Evolutionary conservation across 1,140 invertebrate genomes (phyloP).

Genomic region (Helicoverpa zea): DNA sequence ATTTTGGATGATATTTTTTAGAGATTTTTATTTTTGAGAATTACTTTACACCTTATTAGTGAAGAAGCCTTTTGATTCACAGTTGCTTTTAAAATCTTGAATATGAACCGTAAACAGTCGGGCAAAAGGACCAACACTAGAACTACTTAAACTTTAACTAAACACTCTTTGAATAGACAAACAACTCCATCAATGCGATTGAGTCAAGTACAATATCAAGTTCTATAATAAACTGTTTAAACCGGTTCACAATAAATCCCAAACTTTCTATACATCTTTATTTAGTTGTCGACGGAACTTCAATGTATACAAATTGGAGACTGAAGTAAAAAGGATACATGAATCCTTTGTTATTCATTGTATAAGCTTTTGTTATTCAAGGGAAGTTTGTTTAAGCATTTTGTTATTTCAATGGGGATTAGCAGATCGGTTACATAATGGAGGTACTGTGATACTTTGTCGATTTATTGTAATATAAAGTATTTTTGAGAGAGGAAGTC

Average conservation of each 20-base stretch:
- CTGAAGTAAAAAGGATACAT: slow-evolving; percentile 9
- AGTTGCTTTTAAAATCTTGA: not conserved
- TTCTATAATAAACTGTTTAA: slow-evolving; percentile 26
- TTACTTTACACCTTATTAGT: no score
- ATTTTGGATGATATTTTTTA: no score
- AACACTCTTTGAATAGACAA: slow-evolving; percentile 7
- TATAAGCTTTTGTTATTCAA: slow-evolving; percentile 11
- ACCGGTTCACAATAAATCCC: slow-evolving; percentile 26
- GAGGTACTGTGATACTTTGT: not conserved
- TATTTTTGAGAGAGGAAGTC: not conserved
- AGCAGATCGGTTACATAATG: slow-evolving; percentile 35
- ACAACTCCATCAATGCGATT: not conserved
- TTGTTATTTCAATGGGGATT: slow-evolving; percentile 37
- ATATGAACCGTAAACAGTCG: not conserved
- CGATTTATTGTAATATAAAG: not conserved
- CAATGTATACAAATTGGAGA: not conserved
- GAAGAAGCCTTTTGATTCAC: no score
- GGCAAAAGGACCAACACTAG: not conserved
- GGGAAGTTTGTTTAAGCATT: slow-evolving; percentile 11
- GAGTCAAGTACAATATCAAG: slow-evolving; percentile 33
- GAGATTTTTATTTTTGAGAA: no score
- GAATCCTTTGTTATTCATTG: slow-evolving; percentile 12
- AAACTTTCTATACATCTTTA: slow-evolving; percentile 42
- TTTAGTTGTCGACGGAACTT: slow-evolving; percentile 1
- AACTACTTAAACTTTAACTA: not conserved